A percentile compares a stretch with the other conserved stretches of the same genome.
These are phyloP conservation scores for Stomatorhinus walkeri DNA, from an alignment of 2,797 vertebrate species.

Conservation along the genomic window DNA sequence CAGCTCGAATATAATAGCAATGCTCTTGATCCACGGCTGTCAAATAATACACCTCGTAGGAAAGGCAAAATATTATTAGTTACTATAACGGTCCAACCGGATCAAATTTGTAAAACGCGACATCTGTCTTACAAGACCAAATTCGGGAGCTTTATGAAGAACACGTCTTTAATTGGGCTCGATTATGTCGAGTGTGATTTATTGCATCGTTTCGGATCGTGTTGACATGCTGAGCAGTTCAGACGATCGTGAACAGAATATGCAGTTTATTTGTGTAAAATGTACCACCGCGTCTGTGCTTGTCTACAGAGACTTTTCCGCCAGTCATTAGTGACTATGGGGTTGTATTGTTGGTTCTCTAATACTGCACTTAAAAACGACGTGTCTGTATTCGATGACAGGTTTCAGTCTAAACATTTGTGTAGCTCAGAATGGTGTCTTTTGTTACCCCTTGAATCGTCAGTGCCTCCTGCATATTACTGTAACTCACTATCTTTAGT, in stretches of 20 bases:
- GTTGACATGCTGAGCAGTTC: background rate
- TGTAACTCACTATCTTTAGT: background rate
- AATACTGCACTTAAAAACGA: background rate
- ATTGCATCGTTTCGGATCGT: slow-evolving; percentile 22
- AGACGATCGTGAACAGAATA: background rate
- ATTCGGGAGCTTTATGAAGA: background rate
- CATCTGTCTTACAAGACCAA: background rate
- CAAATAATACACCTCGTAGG: background rate
- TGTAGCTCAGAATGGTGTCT: background rate
- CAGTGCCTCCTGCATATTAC: background rate
- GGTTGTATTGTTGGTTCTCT: background rate
- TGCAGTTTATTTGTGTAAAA: background rate
- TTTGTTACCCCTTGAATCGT: background rate
- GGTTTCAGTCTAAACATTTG: background rate
- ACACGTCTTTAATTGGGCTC: background rate
- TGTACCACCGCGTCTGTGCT: background rate
- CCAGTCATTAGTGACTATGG: background rate
- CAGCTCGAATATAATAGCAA: background rate
- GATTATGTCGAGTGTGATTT: background rate
- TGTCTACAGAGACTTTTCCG: background rate
- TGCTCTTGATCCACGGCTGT: background rate
- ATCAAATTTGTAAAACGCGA: background rate
- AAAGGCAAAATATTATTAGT: background rate
- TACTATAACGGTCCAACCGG: background rate
- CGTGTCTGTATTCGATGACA: background rate